These are phyloP conservation scores for Apistogramma diplotaenia DNA, from an alignment of 2,113 vertebrate genomes.

Conservation along the genomic window DNA sequence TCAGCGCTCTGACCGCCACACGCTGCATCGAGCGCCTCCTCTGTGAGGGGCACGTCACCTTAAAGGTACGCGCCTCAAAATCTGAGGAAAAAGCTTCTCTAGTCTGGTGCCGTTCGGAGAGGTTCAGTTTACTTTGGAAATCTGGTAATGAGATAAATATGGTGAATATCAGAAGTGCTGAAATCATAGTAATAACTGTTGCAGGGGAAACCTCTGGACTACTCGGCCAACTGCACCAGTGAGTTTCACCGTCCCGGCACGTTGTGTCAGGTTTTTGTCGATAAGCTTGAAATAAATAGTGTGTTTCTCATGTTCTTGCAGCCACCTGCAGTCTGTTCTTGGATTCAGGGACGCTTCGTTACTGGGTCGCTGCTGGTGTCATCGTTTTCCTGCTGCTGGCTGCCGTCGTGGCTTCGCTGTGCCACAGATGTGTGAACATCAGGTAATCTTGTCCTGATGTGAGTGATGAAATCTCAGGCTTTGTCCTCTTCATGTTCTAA, in stretches of 20 bases:
- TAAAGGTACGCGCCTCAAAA: background rate
- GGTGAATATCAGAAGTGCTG: background rate
- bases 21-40: background rate
- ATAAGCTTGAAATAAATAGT: background rate
- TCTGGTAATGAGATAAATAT: background rate
- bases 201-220: background rate
- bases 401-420: background rate
- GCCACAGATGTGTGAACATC: background rate
- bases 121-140: background rate
- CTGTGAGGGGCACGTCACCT: background rate
- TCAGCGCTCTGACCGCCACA: background rate
- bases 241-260: background rate
- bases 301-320: background rate
- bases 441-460: fast-evolving
- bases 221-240: background rate
- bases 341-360: fast-evolving
- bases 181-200: background rate
- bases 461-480: background rate
- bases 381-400: background rate
- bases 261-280: background rate
- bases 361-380: fast-evolving
- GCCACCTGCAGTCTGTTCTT: background rate
- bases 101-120: too few relatives aligned
- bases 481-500: background rate
- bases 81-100: too few relatives aligned